These are phyloP conservation scores for Sinocyclocheilus anophthalmus DNA, from an alignment of 2,113 vertebrate genomes.

Conservation along the genomic window DNA sequence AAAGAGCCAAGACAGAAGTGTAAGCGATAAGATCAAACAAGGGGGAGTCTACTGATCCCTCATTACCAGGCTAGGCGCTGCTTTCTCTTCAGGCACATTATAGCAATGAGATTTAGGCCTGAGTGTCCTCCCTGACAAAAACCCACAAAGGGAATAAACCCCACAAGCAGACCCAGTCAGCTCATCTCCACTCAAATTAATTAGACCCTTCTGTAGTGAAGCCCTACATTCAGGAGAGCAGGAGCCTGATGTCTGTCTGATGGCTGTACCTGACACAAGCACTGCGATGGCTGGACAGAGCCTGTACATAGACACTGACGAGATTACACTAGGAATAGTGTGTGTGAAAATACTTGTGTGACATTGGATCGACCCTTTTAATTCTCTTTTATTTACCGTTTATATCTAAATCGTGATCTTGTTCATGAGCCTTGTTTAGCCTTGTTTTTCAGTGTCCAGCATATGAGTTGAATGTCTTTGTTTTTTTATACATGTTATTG, in stretches of 20 bases:
- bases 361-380: neutral
- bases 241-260: conserved; percentile 57
- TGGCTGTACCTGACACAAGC: conserved; percentile 14
- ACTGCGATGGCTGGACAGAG: conserved; percentile 11
- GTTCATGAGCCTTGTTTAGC: neutral
- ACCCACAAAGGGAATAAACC: conserved; percentile 65
- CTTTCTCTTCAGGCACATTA: conserved; percentile 74
- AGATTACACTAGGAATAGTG: neutral
- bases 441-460: neutral
- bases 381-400: neutral
- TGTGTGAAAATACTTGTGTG: neutral
- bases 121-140: conserved; percentile 65
- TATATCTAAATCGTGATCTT: neutral
- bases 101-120: conserved; percentile 76
- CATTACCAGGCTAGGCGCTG: conserved; percentile 63
- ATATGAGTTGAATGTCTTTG: neutral
- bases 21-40: conserved; percentile 63
- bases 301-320: neutral
- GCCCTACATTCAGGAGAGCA: conserved; percentile 24
- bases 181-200: conserved; percentile 77
- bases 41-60: conserved; percentile 62
- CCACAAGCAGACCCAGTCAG: conserved; percentile 62
- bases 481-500: neutral
- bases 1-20: conserved; percentile 58
- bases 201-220: conserved; percentile 65